Base-by-base conservation (phyloP, 2,888 invertebrate species). In the Sepioteuthis lessoniana region DNA sequence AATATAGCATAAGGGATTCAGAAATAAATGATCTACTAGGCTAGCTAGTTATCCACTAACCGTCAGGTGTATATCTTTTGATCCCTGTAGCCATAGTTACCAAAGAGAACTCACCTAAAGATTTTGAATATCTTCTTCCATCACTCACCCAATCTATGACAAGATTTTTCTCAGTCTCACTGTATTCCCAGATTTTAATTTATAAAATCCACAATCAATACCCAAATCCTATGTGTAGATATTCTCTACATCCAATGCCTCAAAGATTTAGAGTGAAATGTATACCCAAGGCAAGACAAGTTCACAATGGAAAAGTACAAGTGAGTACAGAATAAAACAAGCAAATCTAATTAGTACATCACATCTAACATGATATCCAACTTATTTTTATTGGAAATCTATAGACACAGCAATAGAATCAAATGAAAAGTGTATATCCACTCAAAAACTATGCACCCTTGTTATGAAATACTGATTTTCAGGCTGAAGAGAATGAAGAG, bases 201-300 rank as follows among this genome's bases (percentile, higher is more conserved):
- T 76, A n/a, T n/a, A 76, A n/a, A n/a, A 76, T 76, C n/a, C 76
- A 76, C n/a, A 76, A 76, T 76, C 76, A 76, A 76, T 76, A 76
- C 16, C 76, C 76, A 35, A 13, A 19, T 76, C n/a, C 76, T 35
- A n/a, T 8, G 19, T 13, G n/a, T n/a, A n/a, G n/a, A 7, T 19
- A 76, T 13, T n/a, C n/a, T 35, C 10, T 19, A 35, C n/a, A 76
- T 35, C 16, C 16, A 13, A 16, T n/a, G 76, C 76, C 76, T 76
- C 76, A n/a, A n/a, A 76, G n/a, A 76, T 13, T 76, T 76, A 16
- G n/a, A 76, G 76, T 76, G n/a, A 35, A 76, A 76, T 76, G 76
- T 76, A 76, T n/a, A 76, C 76, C 76, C 16, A 76, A 76, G 76
- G 76, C n/a, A 35, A 76, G n/a, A 76, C 76, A 76, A n/a, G n/a